A percentile compares a stretch with the other conserved stretches of the same genome.
These are phyloP conservation scores for Ptychochromis oligacanthus DNA, from an alignment of 2,113 vertebrate genomes.

Conservation along the genomic window DNA sequence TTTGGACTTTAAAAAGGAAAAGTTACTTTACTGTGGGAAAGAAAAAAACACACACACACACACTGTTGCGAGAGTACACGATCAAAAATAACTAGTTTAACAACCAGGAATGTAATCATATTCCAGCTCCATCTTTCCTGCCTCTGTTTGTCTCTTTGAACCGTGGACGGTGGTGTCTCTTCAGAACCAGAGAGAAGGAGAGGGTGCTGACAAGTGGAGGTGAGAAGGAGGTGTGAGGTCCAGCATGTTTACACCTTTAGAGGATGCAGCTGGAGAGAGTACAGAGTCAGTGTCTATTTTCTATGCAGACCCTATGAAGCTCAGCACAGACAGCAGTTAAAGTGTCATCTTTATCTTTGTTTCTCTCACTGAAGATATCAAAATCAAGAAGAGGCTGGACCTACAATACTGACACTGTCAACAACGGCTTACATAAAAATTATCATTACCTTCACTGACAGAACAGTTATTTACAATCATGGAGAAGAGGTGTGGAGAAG, in stretches of 20 bases:
- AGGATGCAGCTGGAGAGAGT: not conserved
- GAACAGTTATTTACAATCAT: not conserved
- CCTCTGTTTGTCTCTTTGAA: not conserved
- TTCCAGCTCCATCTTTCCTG: not conserved
- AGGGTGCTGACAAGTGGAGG: conserved; percentile 8
- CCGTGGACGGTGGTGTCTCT: not conserved
- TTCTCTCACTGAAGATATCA: not conserved
- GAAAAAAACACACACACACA: too few relatives aligned
- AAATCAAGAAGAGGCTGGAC: not conserved
- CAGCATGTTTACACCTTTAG: not conserved
- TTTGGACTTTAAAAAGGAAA: not conserved
- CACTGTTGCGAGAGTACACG: too few relatives aligned
- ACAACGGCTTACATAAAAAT: too few relatives aligned
- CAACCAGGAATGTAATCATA: not conserved
- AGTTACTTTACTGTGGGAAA: too few relatives aligned
- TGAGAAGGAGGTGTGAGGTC: conserved; percentile 12
- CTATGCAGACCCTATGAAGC: not conserved
- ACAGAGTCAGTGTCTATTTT: not conserved
- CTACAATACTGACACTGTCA: not conserved
- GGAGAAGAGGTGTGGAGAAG: not conserved
- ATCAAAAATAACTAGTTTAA: not conserved
- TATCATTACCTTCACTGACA: not conserved
- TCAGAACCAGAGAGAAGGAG: not conserved
- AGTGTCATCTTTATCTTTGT: not conserved
- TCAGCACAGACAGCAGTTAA: not conserved